These are phyloP conservation scores for Bubo scandiacus DNA, from an alignment of 2,113 vertebrate genomes.

Conservation along the genomic window DNA sequence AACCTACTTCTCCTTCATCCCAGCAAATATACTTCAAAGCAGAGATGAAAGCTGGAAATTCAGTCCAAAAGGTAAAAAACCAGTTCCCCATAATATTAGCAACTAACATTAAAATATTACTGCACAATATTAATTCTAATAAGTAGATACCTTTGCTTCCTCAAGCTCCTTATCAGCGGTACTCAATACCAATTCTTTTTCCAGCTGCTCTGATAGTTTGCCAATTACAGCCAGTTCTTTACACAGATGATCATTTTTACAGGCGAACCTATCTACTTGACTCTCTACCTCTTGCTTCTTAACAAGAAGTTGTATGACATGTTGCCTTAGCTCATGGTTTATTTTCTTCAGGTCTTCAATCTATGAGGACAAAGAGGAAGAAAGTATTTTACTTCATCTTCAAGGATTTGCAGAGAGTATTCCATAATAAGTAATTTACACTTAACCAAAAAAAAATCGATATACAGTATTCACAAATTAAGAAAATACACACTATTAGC, in stretches of 20 bases:
- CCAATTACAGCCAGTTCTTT: constrained; percentile 71
- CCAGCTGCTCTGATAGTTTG: constrained; percentile 66
- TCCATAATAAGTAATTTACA: background rate
- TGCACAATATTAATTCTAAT: background rate
- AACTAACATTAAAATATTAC: background rate
- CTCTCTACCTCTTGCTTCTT: constrained; percentile 56
- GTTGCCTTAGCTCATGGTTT: constrained; percentile 69
- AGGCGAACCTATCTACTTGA: constrained; percentile 65
- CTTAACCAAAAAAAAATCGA: background rate
- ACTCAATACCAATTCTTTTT: constrained; percentile 66
- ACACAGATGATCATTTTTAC: constrained; percentile 68
- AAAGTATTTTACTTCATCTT: background rate
- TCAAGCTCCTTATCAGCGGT: constrained; percentile 64
- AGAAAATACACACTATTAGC: background rate
- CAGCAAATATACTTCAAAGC: background rate
- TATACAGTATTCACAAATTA: background rate
- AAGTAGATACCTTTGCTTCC: constrained; percentile 68
- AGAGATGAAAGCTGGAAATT: background rate
- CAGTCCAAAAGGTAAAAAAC: background rate
- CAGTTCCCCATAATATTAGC: background rate
- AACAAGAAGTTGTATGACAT: constrained; percentile 65
- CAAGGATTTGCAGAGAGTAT: background rate
- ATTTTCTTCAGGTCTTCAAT: constrained; percentile 70
- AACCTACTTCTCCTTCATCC: background rate
- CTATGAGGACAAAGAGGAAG: constrained; percentile 53